Base-by-base conservation (phyloP, 1,140 invertebrate genomes). In the Metopolophium dirhodum region DNA sequence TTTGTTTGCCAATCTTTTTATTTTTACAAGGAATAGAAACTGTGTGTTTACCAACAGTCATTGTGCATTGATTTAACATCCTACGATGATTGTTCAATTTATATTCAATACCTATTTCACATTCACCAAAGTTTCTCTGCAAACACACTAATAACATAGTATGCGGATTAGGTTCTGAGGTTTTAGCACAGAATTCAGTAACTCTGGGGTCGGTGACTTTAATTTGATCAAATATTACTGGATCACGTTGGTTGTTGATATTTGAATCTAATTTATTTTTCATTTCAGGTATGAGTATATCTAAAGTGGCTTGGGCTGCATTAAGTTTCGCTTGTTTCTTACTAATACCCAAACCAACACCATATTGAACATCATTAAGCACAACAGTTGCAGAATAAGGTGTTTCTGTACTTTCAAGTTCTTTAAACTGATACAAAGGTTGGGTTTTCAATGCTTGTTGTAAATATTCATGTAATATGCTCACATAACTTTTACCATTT, bases 381-480 rank as follows among this genome's bases (percentile, higher is more conserved):
- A 97, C 97, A 87, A 99, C 98, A 90, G 98, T 98, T 54, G 98
- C 98, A 35, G 88, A 91, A 68, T 93, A 85, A 57, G 83, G 41
- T 0, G 68, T 86, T 77, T 92, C 86, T 35, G 82, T 61, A 54
- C 89, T 92, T 97, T 97, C 97, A 94, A 99, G 96, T 96, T 99
- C 98, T 95, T 98, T 97, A 95, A 98, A 99, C 95, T 97, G 96
- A 95, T 99, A 99, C 20, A 97, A 97, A 7, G 98, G 98, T 94
- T 99, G 98, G 93, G 98, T 98, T 95, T 98, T 98, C 92, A 99
- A 95, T 23, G 98, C 98, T 95, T 99, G 98, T 94, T 99, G 98
- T 47, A 99, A 98, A 96, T 99, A 99, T 95, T 99, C 98, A 95
- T 99, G 98, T 91, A 99, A 96, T 95, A 99, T 99, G 95, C 98